A percentile compares a stretch with the other conserved stretches of the same genome.
phyloP scores from a whole-genome alignment of 2,888 invertebrate genomes.

The Augochlorella aurata region DNA sequence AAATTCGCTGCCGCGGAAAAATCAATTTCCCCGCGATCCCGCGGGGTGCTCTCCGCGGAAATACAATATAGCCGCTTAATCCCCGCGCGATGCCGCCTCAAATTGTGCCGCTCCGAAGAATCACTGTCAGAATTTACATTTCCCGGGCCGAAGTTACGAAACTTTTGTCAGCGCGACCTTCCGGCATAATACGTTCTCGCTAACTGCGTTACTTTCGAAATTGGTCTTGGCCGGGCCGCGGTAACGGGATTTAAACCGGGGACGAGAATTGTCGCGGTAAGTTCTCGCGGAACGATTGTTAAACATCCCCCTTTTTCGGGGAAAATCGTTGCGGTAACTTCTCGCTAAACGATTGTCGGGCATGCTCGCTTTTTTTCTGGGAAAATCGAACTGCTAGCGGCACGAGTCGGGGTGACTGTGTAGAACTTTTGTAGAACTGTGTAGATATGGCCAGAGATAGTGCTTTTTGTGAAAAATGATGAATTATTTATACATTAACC shows the following conservation, averaged over 20 bases:
- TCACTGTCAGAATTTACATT: constrained; percentile 20
- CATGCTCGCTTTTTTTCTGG: no score
- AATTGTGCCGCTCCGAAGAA: constrained; percentile 25
- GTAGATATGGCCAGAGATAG: no score
- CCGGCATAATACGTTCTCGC: constrained; percentile 23
- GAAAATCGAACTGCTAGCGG: no score
- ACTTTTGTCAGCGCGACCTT: constrained; percentile 22
- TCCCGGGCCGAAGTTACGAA: constrained; percentile 28
- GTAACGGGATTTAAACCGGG: no score
- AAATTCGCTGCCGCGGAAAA: not conserved
- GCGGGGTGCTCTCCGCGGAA: not conserved
- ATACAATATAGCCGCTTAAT: constrained; percentile 32
- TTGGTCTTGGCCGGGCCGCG: constrained; percentile 1
- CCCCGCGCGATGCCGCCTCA: not conserved
- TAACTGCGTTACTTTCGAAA: constrained; percentile 20
- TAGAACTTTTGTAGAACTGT: no score
- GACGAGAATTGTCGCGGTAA: no score
- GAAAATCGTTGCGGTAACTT: no score
- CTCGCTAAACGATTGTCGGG: no score
- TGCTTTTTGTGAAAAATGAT: no score
- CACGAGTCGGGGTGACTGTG: no score
- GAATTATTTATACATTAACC: no score
- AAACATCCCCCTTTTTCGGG: no score
- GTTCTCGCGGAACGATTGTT: not conserved
- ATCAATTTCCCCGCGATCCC: not conserved